These are phyloP conservation scores for Thaumetopoea pityocampa DNA, from an alignment of 1,140 invertebrate genomes.

Conservation along the genomic window DNA sequence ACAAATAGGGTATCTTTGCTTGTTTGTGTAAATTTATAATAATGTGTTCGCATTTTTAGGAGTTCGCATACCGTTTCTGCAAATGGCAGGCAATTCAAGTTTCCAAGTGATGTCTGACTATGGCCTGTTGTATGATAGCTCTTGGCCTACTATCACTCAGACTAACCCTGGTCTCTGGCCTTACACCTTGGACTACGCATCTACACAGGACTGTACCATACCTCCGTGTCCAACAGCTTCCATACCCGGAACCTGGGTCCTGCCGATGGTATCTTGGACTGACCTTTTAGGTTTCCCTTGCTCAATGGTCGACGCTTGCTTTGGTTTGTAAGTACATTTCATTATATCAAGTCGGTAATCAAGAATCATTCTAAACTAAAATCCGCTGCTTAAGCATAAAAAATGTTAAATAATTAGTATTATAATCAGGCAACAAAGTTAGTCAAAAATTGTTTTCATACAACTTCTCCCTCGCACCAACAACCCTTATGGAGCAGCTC, in stretches of 20 bases:
- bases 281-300: conserved; percentile 73
- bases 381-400: too few species aligned
- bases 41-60: too few species aligned
- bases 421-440: too few species aligned
- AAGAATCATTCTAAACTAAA: too few species aligned
- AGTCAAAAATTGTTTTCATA: too few species aligned
- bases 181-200: conserved; percentile 81
- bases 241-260: conserved; percentile 79
- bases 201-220: conserved; percentile 80
- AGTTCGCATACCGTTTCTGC: conserved; percentile 82
- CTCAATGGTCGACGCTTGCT: conserved; percentile 80
- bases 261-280: conserved; percentile 79
- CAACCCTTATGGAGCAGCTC: too few species aligned
- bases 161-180: conserved; percentile 81
- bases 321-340: conserved; percentile 58
- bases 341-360: too few species aligned
- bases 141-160: conserved; percentile 77
- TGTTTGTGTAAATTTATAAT: too few species aligned
- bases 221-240: conserved; percentile 79
- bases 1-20: too few species aligned
- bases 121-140: conserved; percentile 79
- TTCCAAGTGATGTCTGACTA: conserved; percentile 69
- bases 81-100: conserved; percentile 79
- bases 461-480: too few species aligned
- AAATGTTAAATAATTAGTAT: too few species aligned